Base-by-base conservation (phyloP, 2,888 invertebrate species). In the Lissocephala sabroskyi region DNA sequence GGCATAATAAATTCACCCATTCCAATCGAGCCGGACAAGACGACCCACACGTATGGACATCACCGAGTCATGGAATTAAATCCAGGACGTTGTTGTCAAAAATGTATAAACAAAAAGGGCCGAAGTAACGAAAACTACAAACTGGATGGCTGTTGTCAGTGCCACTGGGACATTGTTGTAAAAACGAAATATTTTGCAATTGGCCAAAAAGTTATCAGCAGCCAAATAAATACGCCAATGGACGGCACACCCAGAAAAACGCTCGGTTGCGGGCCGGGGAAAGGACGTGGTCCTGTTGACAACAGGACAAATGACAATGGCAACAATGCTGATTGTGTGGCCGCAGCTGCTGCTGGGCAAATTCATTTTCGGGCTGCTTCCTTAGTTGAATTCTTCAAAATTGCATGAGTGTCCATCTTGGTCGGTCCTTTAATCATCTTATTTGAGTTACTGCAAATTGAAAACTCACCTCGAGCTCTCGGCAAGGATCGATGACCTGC, bases 401-500 rank as follows among this genome's bases (percentile, higher is more conserved):
- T n/a, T n/a, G n/a, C n/a, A n/a, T n/a, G n/a, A n/a, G n/a, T n/a
- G n/a, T n/a, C n/a, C n/a, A n/a, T n/a, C n/a, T n/a, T n/a, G n/a
- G n/a, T n/a, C n/a, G n/a, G n/a, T n/a, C n/a, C n/a, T n/a, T n/a
- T n/a, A n/a, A n/a, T n/a, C n/a, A n/a, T n/a, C n/a, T n/a, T n/a
- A n/a, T n/a, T n/a, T n/a, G n/a, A n/a, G n/a, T n/a, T n/a, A n/a
- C n/a, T n/a, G n/a, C n/a, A n/a, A n/a, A 23, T 23, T 36, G 17
- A 10, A 9, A 37, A 68, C 80, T 77, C 78, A 84, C 84, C 82
- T 85, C 83, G 14, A 85, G 67, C 52, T 81, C 77, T 9, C 74
- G 78, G 53, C 85, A 82, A 14, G 85, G 81, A 79, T 84, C 80
- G 62, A 85, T 82, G 54, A 85, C 82, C 74, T 84, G 80, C 65